phyloP scores from a whole-genome alignment of 2,113 vertebrate species.

The Pampusana beccarii region DNA sequence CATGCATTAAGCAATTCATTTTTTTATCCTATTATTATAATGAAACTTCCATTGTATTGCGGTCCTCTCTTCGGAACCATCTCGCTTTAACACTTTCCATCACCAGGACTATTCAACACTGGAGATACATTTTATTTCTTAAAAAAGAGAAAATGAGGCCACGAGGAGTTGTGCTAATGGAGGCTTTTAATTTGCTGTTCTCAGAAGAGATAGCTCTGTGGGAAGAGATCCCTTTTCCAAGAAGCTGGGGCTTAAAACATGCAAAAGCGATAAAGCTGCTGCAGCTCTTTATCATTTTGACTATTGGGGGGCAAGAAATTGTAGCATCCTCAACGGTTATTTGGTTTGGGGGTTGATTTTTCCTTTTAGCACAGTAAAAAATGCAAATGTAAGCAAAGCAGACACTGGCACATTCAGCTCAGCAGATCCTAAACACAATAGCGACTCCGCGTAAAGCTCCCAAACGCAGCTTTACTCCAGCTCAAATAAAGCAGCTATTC shows the following conservation, averaged over 20 bases:
- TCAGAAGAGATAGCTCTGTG: constrained; percentile 59
- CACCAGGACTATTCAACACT: neutral
- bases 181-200: constrained; percentile 79
- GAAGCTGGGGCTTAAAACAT: constrained; percentile 59
- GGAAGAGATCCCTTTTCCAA: constrained; percentile 56
- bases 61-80: constrained; percentile 46
- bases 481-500: constrained; percentile 59
- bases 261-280: constrained; percentile 30
- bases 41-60: constrained; percentile 34
- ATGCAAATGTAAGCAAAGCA: constrained; percentile 82
- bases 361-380: constrained; percentile 68
- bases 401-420: constrained; percentile 68
- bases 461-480: constrained; percentile 43
- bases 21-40: constrained; percentile 33
- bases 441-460: constrained; percentile 65
- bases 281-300: constrained; percentile 64
- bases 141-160: constrained; percentile 51
- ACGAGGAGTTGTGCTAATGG: constrained; percentile 64
- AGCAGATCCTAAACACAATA: constrained; percentile 50
- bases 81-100: constrained; percentile 50
- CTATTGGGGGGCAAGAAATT: constrained; percentile 10
- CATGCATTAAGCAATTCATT: constrained; percentile 53
- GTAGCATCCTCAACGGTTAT: constrained; percentile 51
- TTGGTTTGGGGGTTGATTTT: neutral
- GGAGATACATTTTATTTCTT: neutral